phyloP scores from a whole-genome alignment of 2,888 invertebrate species.

The Lampropteryx suffumata region DNA sequence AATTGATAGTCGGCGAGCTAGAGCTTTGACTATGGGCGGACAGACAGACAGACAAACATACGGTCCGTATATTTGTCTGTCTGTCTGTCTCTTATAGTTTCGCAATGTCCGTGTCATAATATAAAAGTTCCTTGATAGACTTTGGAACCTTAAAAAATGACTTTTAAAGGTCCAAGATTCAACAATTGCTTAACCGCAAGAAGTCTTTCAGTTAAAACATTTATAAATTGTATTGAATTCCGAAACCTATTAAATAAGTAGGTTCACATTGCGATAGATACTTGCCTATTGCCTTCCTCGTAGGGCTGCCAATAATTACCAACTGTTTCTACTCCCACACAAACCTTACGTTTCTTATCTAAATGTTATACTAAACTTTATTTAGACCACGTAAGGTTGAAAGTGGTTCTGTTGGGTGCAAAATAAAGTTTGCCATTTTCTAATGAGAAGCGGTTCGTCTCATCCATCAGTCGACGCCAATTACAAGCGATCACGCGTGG shows the following conservation, averaged over 20 bases:
- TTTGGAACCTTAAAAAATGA: too few relatives aligned
- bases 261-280: slow-evolving; percentile 31
- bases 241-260: slow-evolving; percentile 31
- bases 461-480: slow-evolving; percentile 61
- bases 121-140: too few relatives aligned
- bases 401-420: slow-evolving; percentile 13
- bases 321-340: slow-evolving; percentile 42
- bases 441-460: slow-evolving; percentile 56
- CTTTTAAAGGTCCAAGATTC: background rate
- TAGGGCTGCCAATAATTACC: slow-evolving; percentile 54
- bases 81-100: too few relatives aligned
- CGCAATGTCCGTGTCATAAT: too few relatives aligned
- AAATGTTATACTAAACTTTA: slow-evolving; percentile 15
- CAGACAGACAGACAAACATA: too few relatives aligned
- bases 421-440: slow-evolving; percentile 42
- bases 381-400: slow-evolving; percentile 23
- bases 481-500: slow-evolving; percentile 74
- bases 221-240: slow-evolving; percentile 31
- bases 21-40: too few relatives aligned
- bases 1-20: too few relatives aligned
- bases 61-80: too few relatives aligned
- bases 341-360: slow-evolving; percentile 12
- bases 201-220: slow-evolving; percentile 14
- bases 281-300: slow-evolving; percentile 38
- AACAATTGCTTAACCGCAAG: slow-evolving; percentile 15